A percentile compares a stretch with the other conserved stretches of the same genome.
Evolutionary conservation across 2,888 invertebrate species (phyloP).

Genomic region (Gandaritis pyraliata): DNA sequence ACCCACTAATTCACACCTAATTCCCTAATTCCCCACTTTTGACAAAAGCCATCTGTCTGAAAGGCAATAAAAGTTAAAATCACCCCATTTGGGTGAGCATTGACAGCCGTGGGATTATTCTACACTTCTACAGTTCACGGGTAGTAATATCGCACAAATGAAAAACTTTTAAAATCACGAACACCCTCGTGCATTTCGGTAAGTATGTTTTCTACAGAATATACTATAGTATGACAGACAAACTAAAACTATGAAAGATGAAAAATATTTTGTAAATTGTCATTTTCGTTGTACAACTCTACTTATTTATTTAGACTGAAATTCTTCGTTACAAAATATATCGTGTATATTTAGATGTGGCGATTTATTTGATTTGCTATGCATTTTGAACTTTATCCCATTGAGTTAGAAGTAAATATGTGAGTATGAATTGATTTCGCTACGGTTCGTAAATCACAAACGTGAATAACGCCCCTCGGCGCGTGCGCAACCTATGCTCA

Average conservation of each 20-base stretch:
- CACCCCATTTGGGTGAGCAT: slow-evolving; percentile 63
- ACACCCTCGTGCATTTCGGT: no score
- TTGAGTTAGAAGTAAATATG: slow-evolving; percentile 31
- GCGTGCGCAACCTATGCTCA: slow-evolving; percentile 49
- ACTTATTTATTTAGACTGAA: slow-evolving; percentile 4
- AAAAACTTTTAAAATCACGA: not conserved
- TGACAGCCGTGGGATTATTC: slow-evolving; percentile 64
- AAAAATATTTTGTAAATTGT: not conserved
- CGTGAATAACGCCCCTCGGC: slow-evolving; percentile 59
- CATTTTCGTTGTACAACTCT: not conserved
- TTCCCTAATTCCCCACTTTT: slow-evolving; percentile 48
- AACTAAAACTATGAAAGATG: no score
- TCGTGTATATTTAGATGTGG: slow-evolving; percentile 7
- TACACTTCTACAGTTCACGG: slow-evolving; percentile 21
- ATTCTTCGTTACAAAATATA: slow-evolving; percentile 7
- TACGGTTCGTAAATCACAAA: slow-evolving; percentile 61
- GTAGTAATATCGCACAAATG: not conserved
- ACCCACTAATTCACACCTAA: slow-evolving; percentile 58
- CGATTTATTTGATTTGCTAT: slow-evolving; percentile 1
- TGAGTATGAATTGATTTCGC: slow-evolving; percentile 54
- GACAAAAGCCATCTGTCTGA: slow-evolving; percentile 56
- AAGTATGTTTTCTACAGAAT: no score
- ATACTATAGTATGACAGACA: no score
- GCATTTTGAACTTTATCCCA: slow-evolving; percentile 23
- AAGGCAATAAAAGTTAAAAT: slow-evolving; percentile 62